These are phyloP conservation scores for Oscheius sp. DNA, from an alignment of 2,888 invertebrate genomes.

Conservation along the genomic window DNA sequence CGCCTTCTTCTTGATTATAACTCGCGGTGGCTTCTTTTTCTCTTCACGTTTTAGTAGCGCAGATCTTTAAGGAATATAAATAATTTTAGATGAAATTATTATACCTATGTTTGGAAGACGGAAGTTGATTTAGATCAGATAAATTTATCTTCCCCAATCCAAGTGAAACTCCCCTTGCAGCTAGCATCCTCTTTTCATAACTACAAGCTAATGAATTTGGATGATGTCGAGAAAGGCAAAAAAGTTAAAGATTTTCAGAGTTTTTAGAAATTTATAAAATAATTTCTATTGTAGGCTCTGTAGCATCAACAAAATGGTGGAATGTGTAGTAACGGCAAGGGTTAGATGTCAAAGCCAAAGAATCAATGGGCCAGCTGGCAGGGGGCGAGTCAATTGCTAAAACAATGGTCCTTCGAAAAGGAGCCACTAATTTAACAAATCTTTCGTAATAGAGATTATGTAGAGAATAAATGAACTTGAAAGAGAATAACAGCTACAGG, in stretches of 20 bases:
- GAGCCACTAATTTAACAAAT: no score
- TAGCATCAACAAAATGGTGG: no score
- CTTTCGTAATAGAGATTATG: no score
- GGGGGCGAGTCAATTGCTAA: conserved; percentile 3
- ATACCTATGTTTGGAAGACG: conserved; percentile 33
- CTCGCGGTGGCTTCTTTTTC: conserved; percentile 56
- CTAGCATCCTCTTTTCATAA: conserved; percentile 53
- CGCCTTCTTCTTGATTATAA: conserved; percentile 67
- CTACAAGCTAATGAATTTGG: not conserved
- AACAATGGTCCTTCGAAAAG: conserved; percentile 9
- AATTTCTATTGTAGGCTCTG: no score
- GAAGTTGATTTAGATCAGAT: conserved; percentile 64
- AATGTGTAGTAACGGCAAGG: no score
- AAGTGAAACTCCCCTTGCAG: conserved; percentile 67
- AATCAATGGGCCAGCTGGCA: conserved; percentile 10
- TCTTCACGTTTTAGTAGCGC: conserved; percentile 37
- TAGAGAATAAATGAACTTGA: no score
- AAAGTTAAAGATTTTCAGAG: no score
- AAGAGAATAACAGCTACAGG: no score
- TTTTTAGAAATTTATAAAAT: no score
- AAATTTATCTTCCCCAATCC: conserved; percentile 69
- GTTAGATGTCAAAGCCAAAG: conserved; percentile 19
- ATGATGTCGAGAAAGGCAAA: not conserved
- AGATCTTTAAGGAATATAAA: not conserved
- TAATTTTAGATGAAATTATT: not conserved